Evolutionary conservation across 2,113 vertebrate species (phyloP).

Genomic region (Scomber colias): DNA sequence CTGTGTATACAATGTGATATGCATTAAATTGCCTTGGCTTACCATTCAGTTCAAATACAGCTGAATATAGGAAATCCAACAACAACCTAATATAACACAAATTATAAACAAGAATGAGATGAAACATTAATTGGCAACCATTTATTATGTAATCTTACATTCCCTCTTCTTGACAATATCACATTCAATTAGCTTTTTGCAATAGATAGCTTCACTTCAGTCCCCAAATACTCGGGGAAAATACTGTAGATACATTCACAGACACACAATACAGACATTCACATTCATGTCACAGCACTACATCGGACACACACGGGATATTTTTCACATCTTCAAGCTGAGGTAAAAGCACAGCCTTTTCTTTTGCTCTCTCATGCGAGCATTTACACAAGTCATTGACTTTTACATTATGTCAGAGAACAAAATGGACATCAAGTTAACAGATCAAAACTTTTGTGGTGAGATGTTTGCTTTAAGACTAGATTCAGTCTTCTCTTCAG

Average conservation of each 20-base stretch:
- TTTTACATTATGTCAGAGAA: conserved; percentile 44
- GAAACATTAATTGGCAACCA: neutral
- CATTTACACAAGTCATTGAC: conserved; percentile 60
- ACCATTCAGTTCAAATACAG: too few relatives aligned
- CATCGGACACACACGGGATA: conserved; percentile 31
- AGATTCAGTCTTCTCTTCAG: conserved; percentile 13
- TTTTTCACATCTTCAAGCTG: conserved; percentile 76
- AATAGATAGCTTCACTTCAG: conserved; percentile 64
- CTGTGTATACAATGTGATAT: too few relatives aligned
- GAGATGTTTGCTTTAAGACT: conserved; percentile 56
- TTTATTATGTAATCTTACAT: conserved; percentile 48
- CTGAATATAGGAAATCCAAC: neutral
- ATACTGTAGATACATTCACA: conserved; percentile 64
- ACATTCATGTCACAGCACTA: conserved; percentile 47
- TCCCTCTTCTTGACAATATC: conserved; percentile 54
- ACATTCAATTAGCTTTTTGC: conserved; percentile 72
- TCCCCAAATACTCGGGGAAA: conserved; percentile 58
- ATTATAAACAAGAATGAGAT: neutral
- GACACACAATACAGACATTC: conserved; percentile 38
- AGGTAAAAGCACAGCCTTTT: conserved; percentile 70
- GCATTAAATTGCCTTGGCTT: too few relatives aligned
- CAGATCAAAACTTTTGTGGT: conserved; percentile 2
- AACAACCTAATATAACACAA: neutral
- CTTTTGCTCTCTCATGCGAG: conserved; percentile 32
- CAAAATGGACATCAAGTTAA: conserved; percentile 11